phyloP scores from a whole-genome alignment of 2,113 vertebrate species.

The Indicator indicator region DNA sequence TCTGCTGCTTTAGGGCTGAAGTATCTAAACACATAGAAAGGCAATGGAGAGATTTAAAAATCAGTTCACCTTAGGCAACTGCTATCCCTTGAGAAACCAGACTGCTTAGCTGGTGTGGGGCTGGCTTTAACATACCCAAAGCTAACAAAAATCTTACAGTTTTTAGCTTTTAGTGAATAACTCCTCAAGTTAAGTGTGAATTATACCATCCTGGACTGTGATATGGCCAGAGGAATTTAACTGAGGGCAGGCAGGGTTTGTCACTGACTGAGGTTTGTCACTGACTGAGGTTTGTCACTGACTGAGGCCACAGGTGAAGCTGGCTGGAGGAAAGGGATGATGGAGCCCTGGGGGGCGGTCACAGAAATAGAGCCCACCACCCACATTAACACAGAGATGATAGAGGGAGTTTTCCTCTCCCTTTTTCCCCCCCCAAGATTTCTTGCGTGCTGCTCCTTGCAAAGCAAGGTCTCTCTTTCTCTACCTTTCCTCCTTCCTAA shows the following conservation, averaged over 20 bases:
- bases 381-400: background rate
- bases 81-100: background rate
- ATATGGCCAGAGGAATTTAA: conserved; percentile 8
- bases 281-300: background rate
- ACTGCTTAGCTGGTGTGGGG: background rate
- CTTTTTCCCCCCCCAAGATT: background rate
- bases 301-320: background rate
- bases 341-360: background rate
- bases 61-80: background rate
- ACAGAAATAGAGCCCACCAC: background rate
- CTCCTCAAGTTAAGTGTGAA: background rate
- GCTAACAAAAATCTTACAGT: background rate
- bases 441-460: background rate
- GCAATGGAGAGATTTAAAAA: background rate
- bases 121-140: background rate
- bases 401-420: background rate
- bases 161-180: background rate
- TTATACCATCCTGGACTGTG: background rate
- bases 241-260: conserved; percentile 18
- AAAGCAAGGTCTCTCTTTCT: background rate
- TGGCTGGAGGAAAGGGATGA: background rate
- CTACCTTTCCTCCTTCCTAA: background rate
- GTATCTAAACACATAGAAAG: background rate
- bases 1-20: background rate
- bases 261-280: too few relatives aligned